Base-by-base conservation (phyloP, 2,888 invertebrate genomes). In the Chrysolina oricalcia region DNA sequence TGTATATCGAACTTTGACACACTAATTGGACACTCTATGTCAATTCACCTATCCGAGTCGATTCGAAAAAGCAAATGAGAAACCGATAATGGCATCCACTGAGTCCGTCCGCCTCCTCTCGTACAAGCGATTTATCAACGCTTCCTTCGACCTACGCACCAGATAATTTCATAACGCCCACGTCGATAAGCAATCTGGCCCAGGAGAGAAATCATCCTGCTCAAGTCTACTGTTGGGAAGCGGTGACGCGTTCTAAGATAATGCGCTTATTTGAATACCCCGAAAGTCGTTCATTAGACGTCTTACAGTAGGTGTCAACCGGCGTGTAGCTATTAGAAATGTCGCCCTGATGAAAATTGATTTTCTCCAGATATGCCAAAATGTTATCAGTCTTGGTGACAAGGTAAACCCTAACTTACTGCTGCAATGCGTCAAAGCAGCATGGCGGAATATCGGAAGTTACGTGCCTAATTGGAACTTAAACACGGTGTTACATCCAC, bases 321-420 rank as follows among this genome's bases (percentile, higher is more conserved):
- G 64, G 21, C 77, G 80, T 82, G 81, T 79, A 83, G 78, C 81
- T 82, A 84, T 84, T 84, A 83, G 82, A 84, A 59, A 59, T 17
- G 82, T 82, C 83, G 81, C 71, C 81, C 74, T 84, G 83, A 84
- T 83, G 83, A 82, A 84, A 85, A 85, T 85, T 84, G 84, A 84
- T 85, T 83, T 79, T 79, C 80, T 77, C 78, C 78, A 79, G 82
- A 82, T 83, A 79, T 80, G 78, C 80, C 80, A 81, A 82, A 83
- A 82, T 79, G 80, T 83, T 83, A 82, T 83, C 81, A 82, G 75
- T 77, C 80, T 73, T 78, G 75, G 78, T 75, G 78, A 78, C 79
- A 82, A 80, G 81, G 79, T 81, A 79, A 80, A 78, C 77, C 75
- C 75, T 53, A 73, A 79, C 77, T 82, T 82, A 82, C 81, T 82